Base-by-base conservation (phyloP, 1,140 invertebrate genomes). In the Muscidifurax raptorellus region DNA sequence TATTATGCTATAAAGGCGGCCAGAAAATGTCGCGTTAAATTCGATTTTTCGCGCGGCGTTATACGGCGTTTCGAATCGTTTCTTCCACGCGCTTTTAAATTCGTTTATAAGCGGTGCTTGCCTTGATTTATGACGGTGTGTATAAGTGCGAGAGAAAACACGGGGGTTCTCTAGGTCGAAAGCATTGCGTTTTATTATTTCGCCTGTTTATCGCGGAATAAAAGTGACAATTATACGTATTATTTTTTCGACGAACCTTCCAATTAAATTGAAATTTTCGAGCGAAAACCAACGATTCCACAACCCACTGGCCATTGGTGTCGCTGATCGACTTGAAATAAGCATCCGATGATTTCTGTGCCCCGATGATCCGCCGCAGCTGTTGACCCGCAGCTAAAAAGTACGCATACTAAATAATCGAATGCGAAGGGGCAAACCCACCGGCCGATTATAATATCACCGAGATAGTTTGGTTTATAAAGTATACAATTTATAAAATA, bases 361-460 rank as follows among this genome's bases (percentile, higher is more conserved):
- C 84, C 83, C 80, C 22, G 74, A 83, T 83, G 85, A 83, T 80
- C 75, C 85, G 77, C 75, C 85, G 84, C 88, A 89, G 86, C 89
- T 89, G 88, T 87, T 86, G 88, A 89, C 86, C 88, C 87, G 87
- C 86, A 87, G 87, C 89, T 88, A 86, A 88, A 89, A 89, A 88
- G 85, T 87, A 18, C 27, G 30, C 32, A 87, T 86, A 80, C 83
- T 87, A 85, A 89, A 88, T 86, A 67, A 87, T 9, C 67, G 75
- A 79, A 80, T 25, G 27, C 40, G 36, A 85, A 40, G 40, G 66
- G 64, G 22, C 25, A 27, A 80, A 15, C 59, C 12, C 18, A 64
- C 59, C 59, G 59, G 59, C 59, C 10, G 22, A 27, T 66, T 66
- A 66, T 47, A 47, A 47, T 47, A 47, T 47, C 44, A 47, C 44